phyloP scores from a whole-genome alignment of 2,888 invertebrate species.

The Priocnemis perturbator region DNA sequence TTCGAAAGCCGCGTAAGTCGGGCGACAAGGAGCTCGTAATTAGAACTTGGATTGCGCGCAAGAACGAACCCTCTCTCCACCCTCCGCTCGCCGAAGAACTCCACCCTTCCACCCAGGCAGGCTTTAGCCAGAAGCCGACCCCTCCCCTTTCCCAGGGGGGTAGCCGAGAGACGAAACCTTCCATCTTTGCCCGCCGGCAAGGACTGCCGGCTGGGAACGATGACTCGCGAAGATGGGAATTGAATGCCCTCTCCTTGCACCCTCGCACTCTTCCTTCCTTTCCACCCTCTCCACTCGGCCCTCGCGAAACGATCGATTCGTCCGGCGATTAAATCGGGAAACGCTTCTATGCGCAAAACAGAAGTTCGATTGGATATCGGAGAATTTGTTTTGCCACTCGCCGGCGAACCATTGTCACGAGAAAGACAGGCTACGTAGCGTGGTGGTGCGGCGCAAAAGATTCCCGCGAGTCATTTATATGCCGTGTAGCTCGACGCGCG shows the following conservation, averaged over 20 bases:
- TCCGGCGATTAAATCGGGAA: conserved; percentile 18
- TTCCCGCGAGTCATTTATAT: too few species aligned
- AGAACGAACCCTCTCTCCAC: conserved; percentile 30
- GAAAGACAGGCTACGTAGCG: too few species aligned
- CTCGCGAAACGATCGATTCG: conserved; percentile 22
- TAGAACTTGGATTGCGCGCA: conserved; percentile 36
- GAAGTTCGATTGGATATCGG: conserved; percentile 7
- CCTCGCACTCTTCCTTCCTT: too few species aligned
- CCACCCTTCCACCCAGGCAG: not conserved
- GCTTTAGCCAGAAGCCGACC: too few species aligned
- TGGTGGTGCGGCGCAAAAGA: too few species aligned
- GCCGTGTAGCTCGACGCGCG: too few species aligned
- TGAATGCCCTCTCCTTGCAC: not conserved
- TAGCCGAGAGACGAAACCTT: too few species aligned
- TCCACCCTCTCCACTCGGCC: not conserved
- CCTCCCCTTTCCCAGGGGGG: too few species aligned
- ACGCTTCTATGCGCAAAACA: conserved; percentile 6
- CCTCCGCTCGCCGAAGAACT: conserved; percentile 3
- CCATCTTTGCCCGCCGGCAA: conserved; percentile 15
- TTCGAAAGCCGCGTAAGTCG: conserved; percentile 40
- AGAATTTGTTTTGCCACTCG: too few species aligned
- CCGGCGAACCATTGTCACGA: too few species aligned
- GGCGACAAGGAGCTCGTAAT: conserved; percentile 45
- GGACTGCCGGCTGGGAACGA: conserved; percentile 9
- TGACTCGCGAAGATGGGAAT: conserved; percentile 7